Conservation (phyloP, 2,113 vertebrate genomes). For the Carassius auratus region DNA sequence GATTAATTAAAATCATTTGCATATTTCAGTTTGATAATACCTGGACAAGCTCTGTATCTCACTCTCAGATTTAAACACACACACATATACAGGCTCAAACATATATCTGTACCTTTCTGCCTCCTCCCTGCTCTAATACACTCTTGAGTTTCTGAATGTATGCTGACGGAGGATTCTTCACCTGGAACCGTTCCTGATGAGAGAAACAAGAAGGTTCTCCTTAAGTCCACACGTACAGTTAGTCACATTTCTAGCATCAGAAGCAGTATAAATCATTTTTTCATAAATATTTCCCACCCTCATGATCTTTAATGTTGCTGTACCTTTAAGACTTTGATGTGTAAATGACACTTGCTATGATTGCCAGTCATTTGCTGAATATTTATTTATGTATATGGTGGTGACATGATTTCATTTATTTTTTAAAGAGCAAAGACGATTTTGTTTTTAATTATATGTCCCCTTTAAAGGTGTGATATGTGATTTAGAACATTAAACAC, state of each 20-base stretch:
- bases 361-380: background rate
- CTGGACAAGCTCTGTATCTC: background rate
- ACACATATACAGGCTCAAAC: background rate
- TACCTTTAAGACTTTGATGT: background rate
- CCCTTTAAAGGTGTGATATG: background rate
- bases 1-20: slow-evolving; percentile 10
- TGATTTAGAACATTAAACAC: too few relatives aligned
- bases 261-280: background rate
- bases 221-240: background rate
- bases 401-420: background rate
- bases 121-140: slow-evolving; percentile 84
- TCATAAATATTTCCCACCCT: background rate
- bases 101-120: slow-evolving; percentile 79
- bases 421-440: background rate
- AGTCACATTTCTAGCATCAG: background rate
- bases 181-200: slow-evolving; percentile 89
- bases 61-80: background rate
- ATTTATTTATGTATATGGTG: background rate
- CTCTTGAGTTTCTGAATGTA: slow-evolving; percentile 92
- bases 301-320: background rate
- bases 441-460: background rate
- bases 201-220: background rate
- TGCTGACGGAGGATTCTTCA: slow-evolving; percentile 87
- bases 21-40: slow-evolving; percentile 1
- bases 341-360: background rate